A percentile compares a stretch with the other conserved stretches of the same genome.
Evolutionary conservation across 2,797 vertebrate species (phyloP).

Genomic region (Dryobates pubescens): DNA sequence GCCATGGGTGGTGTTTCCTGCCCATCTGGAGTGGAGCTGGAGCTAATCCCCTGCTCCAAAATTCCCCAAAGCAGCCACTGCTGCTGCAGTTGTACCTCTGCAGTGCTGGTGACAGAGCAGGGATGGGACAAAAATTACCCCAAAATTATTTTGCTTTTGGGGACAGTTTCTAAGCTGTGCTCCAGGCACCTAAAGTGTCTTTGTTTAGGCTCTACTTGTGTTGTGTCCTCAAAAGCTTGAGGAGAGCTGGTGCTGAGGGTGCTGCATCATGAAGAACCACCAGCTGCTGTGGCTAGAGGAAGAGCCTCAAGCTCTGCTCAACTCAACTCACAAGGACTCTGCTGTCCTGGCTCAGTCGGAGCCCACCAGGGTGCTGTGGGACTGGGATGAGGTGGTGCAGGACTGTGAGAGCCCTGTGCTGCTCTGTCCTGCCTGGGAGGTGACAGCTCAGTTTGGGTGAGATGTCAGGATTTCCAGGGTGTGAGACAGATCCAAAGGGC

Average conservation of each 20-base stretch:
- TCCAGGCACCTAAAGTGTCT: background rate
- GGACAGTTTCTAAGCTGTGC: background rate
- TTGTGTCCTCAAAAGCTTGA: background rate
- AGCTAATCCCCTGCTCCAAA: fast-evolving
- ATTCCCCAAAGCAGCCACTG: background rate
- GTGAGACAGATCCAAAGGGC: background rate
- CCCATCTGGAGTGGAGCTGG: background rate
- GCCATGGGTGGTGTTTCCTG: background rate
- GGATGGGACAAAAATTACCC: background rate
- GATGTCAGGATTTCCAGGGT: background rate
- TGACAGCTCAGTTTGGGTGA: background rate
- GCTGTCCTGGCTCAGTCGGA: background rate
- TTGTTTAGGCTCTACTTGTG: background rate
- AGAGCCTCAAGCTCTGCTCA: background rate
- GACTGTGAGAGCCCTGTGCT: fast-evolving
- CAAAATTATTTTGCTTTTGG: background rate
- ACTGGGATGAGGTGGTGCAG: fast-evolving
- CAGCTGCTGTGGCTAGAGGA: background rate
- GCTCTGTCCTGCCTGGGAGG: background rate
- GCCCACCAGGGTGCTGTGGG: fast-evolving
- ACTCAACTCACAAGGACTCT: fast-evolving
- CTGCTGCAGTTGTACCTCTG: background rate
- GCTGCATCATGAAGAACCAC: background rate
- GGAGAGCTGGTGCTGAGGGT: background rate
- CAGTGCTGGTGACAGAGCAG: background rate